Evolutionary conservation across 1,140 invertebrate species (phyloP), one percentile per base, ranked within the genome.

Genomic region (Armadillidium nasatum): DNA sequence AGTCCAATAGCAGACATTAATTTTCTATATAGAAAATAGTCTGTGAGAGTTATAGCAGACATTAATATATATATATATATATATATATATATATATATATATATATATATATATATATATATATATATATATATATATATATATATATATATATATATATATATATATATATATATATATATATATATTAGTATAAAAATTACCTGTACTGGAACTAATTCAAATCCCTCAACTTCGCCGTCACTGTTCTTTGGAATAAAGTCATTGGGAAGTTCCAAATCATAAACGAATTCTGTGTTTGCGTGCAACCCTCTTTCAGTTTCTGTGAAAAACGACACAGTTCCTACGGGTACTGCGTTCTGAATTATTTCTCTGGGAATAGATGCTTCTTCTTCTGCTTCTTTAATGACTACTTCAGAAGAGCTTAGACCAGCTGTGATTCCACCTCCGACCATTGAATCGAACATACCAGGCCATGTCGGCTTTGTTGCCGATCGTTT

Each of bases 391-490:
- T 98, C 96, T 78, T 91, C 90, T 11, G 94, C 94, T 85, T 98
- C 96, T 84, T 97, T 97, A 7, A 80, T 7, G 79, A 92, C 88
- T 21, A 93, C 93, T 85, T 96, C 93, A 73, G 91, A 84, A 69
- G 97, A 91, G 44, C 91, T 90, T 85, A 91, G 92, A 10, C 94
- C 94, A 60, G 94, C 93, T 69, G 93, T 92, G 46, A 98, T 85
- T 13, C 95, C 96, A 75, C 96, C 95, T 80, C 79, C 84, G 81
- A 89, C 94, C 91, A 97, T 94, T 83, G 95, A 96, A 84, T 97
- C 95, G 89, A 95, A 92, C 85, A 94, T 94, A 72, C 93, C 92
- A 74, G 95, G 95, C 92, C 94, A 97, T 23, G 94, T 97, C 85
- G 94, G 93, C 87, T 98, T 98, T 33, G 90, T 94, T 72, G 90